Evolutionary conservation across 2,113 vertebrate genomes (phyloP).

Genomic region (Clarias magur): DNA sequence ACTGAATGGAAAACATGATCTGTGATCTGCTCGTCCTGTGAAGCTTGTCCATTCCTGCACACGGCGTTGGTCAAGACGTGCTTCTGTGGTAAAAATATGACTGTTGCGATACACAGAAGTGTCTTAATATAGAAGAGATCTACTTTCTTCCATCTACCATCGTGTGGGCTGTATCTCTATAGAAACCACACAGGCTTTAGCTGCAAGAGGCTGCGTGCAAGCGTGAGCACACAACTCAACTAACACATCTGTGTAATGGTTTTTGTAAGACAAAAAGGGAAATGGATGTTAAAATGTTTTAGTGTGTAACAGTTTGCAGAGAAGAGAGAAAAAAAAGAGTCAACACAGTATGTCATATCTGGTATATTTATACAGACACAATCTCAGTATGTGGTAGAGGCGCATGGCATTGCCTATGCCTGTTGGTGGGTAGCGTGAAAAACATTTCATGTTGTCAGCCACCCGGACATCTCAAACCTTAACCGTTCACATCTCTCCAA

Average conservation of each 20-base stretch:
- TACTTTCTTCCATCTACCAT: conserved; percentile 44
- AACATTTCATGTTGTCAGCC: background rate
- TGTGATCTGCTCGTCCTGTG: background rate
- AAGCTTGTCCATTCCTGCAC: background rate
- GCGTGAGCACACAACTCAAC: background rate
- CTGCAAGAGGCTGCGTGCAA: conserved; percentile 17
- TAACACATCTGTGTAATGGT: background rate
- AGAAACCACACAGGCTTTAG: conserved; percentile 48
- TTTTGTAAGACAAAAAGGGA: background rate
- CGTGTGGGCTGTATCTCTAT: conserved; percentile 56
- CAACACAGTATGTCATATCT: background rate
- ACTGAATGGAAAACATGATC: background rate
- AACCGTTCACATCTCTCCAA: background rate
- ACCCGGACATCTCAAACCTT: background rate
- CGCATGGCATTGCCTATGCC: background rate
- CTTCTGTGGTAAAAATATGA: background rate
- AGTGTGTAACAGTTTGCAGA: background rate
- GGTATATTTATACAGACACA: background rate
- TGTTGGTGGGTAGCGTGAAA: conserved; percentile 36
- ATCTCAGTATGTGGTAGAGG: background rate
- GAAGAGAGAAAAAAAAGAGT: background rate
- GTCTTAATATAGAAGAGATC: conserved; percentile 44
- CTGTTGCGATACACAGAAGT: conserved; percentile 33
- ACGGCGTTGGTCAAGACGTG: background rate
- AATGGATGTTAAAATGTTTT: background rate